Base-by-base conservation (phyloP, 2,888 invertebrate genomes). In the Cryptophagus acutangulus region DNA sequence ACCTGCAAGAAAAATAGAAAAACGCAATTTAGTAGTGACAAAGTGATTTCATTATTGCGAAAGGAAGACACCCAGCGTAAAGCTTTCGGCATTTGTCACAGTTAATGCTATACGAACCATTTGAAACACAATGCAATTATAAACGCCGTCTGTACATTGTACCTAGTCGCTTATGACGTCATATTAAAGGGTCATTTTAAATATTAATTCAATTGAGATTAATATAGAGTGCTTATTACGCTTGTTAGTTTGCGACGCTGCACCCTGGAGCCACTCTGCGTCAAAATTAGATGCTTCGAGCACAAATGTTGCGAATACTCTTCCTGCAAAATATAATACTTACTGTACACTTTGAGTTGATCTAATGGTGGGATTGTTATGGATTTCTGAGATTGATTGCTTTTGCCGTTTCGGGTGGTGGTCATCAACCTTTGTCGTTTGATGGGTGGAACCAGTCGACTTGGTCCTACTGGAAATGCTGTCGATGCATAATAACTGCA, bases 281-380 rank as follows among this genome's bases (percentile, higher is more conserved):
- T 31, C 31, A 3, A 31, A 31, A 31, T 31, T 31, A 31, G 33
- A 40, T 38, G 38, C 41, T 36, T 15, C 25, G 37, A n/a, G 10
- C 2, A 3, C 36, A 36, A 16, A 26, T 12, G 14, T n/a, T n/a
- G n/a, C n/a, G n/a, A n/a, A n/a, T n/a, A n/a, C n/a, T n/a, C n/a
- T n/a, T n/a, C n/a, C n/a, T n/a, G n/a, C n/a, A n/a, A n/a, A n/a
- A n/a, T 45, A 45, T 30, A 35, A 40, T 28, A 75, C 78, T 78
- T 69, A 79, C 79, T 79, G 71, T 80, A 79, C 49, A 77, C 74
- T 73, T 79, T 79, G 53, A 80, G 74, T 66, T 79, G 78, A 62
- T 74, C 74, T 54, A 78, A 66, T 55, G 69, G 71, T 47, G 68
- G 68, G 48, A 64, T 64, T 44, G 68, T 61, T 55, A 65, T 68